Evolutionary conservation across 2,888 invertebrate species (phyloP), one percentile per base, ranked within the genome.

Genomic region (Eupithecia insigniata): DNA sequence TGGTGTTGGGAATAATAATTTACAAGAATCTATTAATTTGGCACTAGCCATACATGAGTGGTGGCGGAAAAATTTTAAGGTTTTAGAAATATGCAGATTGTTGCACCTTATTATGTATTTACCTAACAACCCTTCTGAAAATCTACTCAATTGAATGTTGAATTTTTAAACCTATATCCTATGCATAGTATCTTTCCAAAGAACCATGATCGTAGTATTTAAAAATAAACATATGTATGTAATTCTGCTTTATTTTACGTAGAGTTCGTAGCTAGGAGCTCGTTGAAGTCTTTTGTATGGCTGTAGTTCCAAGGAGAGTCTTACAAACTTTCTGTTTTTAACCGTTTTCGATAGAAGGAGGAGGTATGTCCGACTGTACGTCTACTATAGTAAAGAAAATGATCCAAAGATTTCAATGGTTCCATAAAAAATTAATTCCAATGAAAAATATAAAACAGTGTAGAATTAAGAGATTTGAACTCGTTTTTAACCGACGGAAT

Each of bases 1-100:
- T 36, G 14, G 43, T 58, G 67, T 43, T 16, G 61, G 60, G 61
- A 70, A 70, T 73, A 70, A 66, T 61, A 66, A 70, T 73, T 70
- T 65, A 65, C 62, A 69, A 70, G 70, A 66, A 65, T 30, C 46
- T 55, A 55, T 70, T 43, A 55, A 69, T 55, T 64, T 62, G 43
- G 32, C 64, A 64, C 30, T 32, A 28, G 28, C 6, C 6, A 12
- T 26, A 36, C 14, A 28, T 28, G 58, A n/a, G 28, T 58, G 58
- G 14, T 58, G 58, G 28, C n/a, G 18, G 6, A 1, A 18, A 18
- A 18, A 39, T 16, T 16, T 4, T 1, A 16, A 39, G 12, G 16
- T 39, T 39, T 39, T 16, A 39, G 39, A 39, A 16, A 39, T 4
- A 1, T 39, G 39, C 39, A 39, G 16, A 39, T 39, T 16, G 8